Evolutionary conservation across 1,140 invertebrate species (phyloP), one percentile per base, ranked within the genome.

Genomic region (Metopolophium dirhodum): DNA sequence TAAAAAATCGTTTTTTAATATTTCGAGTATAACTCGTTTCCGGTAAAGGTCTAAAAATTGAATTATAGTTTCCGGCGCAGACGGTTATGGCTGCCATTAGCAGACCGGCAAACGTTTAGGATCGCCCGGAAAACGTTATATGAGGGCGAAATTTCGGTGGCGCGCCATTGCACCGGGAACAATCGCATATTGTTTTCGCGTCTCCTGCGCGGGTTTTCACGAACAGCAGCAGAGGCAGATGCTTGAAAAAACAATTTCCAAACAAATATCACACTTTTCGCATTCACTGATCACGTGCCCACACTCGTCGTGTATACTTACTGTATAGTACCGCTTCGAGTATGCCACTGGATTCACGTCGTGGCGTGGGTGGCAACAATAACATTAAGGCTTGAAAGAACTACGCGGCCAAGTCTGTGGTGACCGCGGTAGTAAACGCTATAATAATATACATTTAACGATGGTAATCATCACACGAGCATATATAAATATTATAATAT

Each of bases 1-100:
- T 54, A 90, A 91, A 91, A 91, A 91, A 61, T 91, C 37, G 41
- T 91, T 91, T 90, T 83, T 83, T 91, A 91, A 91, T 91, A 91
- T 91, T 77, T 91, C 61, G 45, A 77, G 68, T 83, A 41, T 68
- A 54, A 45, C 89, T 90, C 89, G 89, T 90, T 90, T 61, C 57
- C 89, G 57, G 49, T 41, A 92, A 92, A 92, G 91, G 90, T 91
- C 49, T 77, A 35, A 91, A 91, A 83, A 82, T 91, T 92, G 91
- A 92, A 92, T 92, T 92, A 92, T 92, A 47, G 91, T 91, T 91
- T 77, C 90, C 90, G 37, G 68, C 57, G 23, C 90, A 54, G 54
- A 85, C 77, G 90, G 90, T 49, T 47, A 77, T 89, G 57, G 91
- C 91, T 54, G 91, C 47, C 47, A 92, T 92, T 92, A 92, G 91